These are phyloP conservation scores for Norana najaformis DNA, from an alignment of 2,888 invertebrate genomes.

Conservation along the genomic window DNA sequence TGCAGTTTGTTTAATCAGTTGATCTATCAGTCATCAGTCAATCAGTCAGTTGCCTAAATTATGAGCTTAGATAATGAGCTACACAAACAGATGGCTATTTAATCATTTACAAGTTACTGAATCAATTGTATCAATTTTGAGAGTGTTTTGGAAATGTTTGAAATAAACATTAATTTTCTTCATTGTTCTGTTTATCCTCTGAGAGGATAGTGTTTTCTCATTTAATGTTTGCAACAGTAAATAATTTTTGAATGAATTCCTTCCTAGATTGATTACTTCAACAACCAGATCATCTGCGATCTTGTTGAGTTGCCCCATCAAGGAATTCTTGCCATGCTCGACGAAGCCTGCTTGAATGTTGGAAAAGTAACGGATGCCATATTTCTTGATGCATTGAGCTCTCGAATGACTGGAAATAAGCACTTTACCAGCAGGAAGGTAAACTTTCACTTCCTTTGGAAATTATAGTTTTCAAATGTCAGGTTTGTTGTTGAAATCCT, in stretches of 20 bases:
- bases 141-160: neutral
- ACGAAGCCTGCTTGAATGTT: constrained; percentile 94
- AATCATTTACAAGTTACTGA: neutral
- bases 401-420: constrained; percentile 79
- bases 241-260: neutral
- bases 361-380: constrained; percentile 84
- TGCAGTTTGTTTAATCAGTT: neutral
- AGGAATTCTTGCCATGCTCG: constrained; percentile 87
- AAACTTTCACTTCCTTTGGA: neutral
- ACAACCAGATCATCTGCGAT: constrained; percentile 80
- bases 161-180: neutral
- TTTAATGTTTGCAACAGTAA: neutral
- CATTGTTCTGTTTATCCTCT: neutral
- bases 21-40: neutral
- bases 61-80: neutral
- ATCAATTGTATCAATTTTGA: neutral
- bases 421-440: constrained; percentile 77
- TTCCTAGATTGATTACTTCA: constrained; percentile 82
- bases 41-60: too few species aligned
- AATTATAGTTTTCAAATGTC: neutral
- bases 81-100: neutral
- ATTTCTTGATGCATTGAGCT: constrained; percentile 89
- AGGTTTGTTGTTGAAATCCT: neutral
- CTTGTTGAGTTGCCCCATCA: constrained; percentile 88
- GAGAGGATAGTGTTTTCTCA: neutral